phyloP scores from a whole-genome alignment of 2,113 vertebrate species.

The Zosterops borbonicus region DNA sequence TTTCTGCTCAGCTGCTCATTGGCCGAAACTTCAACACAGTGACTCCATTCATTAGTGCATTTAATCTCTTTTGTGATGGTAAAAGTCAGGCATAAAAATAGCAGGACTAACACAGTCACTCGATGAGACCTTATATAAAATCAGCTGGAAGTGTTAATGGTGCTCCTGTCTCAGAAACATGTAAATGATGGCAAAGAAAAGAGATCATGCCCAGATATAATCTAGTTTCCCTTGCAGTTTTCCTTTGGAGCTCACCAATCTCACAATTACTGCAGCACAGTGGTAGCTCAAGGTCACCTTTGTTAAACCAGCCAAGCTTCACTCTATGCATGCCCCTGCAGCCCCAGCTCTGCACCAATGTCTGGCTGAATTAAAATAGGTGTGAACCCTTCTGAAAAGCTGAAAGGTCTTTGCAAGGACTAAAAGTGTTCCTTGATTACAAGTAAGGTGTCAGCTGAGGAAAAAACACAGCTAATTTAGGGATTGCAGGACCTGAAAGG shows the following conservation, averaged over 20 bases:
- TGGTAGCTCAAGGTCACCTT: slow-evolving; percentile 38
- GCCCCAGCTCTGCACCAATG: neutral
- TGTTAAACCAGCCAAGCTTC: neutral
- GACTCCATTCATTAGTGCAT: neutral
- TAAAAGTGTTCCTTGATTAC: neutral
- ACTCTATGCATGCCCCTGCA: neutral
- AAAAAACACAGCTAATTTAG: neutral
- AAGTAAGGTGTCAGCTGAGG: neutral
- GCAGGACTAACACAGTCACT: neutral
- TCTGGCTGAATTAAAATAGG: neutral
- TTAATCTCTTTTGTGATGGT: neutral
- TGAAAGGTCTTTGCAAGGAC: slow-evolving; percentile 27
- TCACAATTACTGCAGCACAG: neutral
- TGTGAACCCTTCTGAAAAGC: neutral
- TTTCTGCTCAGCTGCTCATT: neutral
- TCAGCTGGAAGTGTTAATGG: neutral
- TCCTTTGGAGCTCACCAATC: neutral
- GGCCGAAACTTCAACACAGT: neutral
- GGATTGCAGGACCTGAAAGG: neutral
- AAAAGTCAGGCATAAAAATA: slow-evolving; percentile 9
- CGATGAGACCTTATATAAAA: neutral
- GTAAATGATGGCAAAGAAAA: neutral
- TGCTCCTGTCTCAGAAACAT: neutral
- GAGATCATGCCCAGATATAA: neutral
- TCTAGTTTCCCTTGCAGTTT: neutral